Base-by-base conservation (phyloP, 2,888 invertebrate genomes). In the Syrphus vitripennis region DNA sequence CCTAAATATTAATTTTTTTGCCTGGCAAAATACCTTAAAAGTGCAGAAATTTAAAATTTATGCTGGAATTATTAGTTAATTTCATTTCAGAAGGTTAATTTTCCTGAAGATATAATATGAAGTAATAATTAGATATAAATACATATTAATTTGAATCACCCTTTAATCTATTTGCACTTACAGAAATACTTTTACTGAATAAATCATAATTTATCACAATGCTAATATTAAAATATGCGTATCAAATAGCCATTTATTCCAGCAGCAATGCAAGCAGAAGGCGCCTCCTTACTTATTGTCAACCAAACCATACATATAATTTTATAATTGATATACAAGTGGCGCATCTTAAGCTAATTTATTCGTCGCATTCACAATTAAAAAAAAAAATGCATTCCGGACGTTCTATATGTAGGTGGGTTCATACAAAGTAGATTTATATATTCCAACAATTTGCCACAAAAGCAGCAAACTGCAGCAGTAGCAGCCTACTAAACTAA, bases 301-400 rank as follows among this genome's bases (percentile, higher is more conserved):
- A 75, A 74, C 78, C 55, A 21, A n/a, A n/a, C 14, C 29, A 31
- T 53, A 67, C 19, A 67, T 29, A 65, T 29, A 65, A 24, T 14
- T 29, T 45, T 31, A 57, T 76, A 83, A 83, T 83, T 80, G 45
- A 79, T 71, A 70, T 57, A 83, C 83, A 80, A 83, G 80, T 79
- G 75, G 80, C 57, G 65, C 83, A 83, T 83, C 83, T 80, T 71
- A 80, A 67, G 59, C 71, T 83, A 83, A 83, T 83, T 80, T 83
- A 83, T 83, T 57, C 65, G 55, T 57, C 71, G 65, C 75, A 67
- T 57, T 70, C 37, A 45, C 71, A 77, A 82, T 82, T 77, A 77
- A 69, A 65, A 67, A 61, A 72, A 65, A 67, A 61, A 72, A 65
- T 71, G 50, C 83, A 80, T 75, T 75, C 80, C 80, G 70, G 53